Evolutionary conservation across 2,888 invertebrate genomes (phyloP).

Genomic region (Esperia sulphurella): DNA sequence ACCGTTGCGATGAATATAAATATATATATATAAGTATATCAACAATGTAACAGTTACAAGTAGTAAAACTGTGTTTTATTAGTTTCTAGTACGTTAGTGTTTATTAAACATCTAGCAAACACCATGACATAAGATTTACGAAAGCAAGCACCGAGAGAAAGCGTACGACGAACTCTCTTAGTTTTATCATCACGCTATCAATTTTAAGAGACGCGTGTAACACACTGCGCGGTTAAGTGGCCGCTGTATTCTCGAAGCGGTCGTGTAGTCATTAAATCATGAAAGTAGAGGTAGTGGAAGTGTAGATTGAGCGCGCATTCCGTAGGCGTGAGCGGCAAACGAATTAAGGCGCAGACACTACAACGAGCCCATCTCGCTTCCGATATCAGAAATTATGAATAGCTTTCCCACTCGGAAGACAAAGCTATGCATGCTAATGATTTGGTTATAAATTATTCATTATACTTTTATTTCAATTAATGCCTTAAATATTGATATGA

Average conservation of each 20-base stretch:
- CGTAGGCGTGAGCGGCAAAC: slow-evolving; percentile 50
- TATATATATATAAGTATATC: too few species aligned
- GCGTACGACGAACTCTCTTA: slow-evolving; percentile 54
- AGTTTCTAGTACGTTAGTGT: slow-evolving; percentile 23
- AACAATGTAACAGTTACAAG: slow-evolving; percentile 26
- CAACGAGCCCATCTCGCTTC: background rate
- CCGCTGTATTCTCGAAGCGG: slow-evolving; percentile 36
- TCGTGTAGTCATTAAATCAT: slow-evolving; percentile 42
- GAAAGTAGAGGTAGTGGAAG: slow-evolving; percentile 59
- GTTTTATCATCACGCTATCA: slow-evolving; percentile 42
- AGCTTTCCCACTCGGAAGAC: too few species aligned
- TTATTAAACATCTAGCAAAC: slow-evolving; percentile 23
- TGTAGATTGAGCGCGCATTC: slow-evolving; percentile 43
- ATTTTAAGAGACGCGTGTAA: slow-evolving; percentile 42
- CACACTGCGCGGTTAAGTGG: slow-evolving; percentile 26
- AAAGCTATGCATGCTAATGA: too few species aligned
- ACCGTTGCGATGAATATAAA: slow-evolving; percentile 39
- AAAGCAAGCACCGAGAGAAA: slow-evolving; percentile 55
- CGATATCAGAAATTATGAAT: too few species aligned
- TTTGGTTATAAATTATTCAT: too few species aligned
- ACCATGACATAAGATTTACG: slow-evolving; percentile 55
- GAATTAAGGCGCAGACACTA: slow-evolving; percentile 42
- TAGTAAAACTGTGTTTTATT: slow-evolving; percentile 10
- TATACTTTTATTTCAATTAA: slow-evolving; percentile 38
- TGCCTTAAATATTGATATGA: too few species aligned